A percentile compares a stretch with the other conserved stretches of the same genome.
Conservation (phyloP, 2,888 invertebrate species). For the Mythimna impura region DNA sequence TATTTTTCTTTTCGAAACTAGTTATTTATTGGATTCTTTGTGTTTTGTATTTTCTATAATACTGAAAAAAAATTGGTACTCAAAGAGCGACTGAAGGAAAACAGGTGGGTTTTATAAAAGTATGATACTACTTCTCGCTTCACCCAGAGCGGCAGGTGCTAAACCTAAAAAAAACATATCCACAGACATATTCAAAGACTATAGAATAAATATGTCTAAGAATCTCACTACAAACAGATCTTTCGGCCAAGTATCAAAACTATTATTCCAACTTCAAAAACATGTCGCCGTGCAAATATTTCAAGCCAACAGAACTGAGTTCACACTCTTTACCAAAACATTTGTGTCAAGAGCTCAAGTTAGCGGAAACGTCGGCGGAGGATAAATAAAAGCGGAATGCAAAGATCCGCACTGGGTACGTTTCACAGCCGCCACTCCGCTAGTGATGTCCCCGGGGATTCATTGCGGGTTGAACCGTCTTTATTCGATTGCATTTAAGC, state of each 20-base stretch:
- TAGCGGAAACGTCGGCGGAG: slow-evolving; percentile 63
- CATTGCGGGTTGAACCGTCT: slow-evolving; percentile 58
- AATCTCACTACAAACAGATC: slow-evolving; percentile 53
- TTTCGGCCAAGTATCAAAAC: slow-evolving; percentile 37
- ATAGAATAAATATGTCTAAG: neutral
- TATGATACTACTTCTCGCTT: too few species aligned
- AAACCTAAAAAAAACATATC: neutral
- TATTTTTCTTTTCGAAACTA: too few species aligned
- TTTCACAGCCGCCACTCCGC: slow-evolving; percentile 57
- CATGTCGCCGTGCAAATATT: slow-evolving; percentile 71
- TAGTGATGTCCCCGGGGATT: slow-evolving; percentile 65
- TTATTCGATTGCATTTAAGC: slow-evolving; percentile 38
- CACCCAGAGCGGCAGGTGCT: too few species aligned
- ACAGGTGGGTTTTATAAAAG: too few species aligned
- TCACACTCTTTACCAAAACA: slow-evolving; percentile 73
- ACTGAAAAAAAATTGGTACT: too few species aligned
- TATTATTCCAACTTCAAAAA: slow-evolving; percentile 48
- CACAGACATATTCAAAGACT: neutral
- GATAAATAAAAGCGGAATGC: slow-evolving; percentile 72
- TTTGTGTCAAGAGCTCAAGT: slow-evolving; percentile 71
- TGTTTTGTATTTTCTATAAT: too few species aligned
- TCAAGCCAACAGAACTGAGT: slow-evolving; percentile 70
- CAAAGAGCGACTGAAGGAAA: too few species aligned
- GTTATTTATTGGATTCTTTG: too few species aligned
- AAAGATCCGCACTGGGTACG: slow-evolving; percentile 61